Conservation (phyloP, 1,140 invertebrate genomes). For the Bathynomus jamesi region DNA sequence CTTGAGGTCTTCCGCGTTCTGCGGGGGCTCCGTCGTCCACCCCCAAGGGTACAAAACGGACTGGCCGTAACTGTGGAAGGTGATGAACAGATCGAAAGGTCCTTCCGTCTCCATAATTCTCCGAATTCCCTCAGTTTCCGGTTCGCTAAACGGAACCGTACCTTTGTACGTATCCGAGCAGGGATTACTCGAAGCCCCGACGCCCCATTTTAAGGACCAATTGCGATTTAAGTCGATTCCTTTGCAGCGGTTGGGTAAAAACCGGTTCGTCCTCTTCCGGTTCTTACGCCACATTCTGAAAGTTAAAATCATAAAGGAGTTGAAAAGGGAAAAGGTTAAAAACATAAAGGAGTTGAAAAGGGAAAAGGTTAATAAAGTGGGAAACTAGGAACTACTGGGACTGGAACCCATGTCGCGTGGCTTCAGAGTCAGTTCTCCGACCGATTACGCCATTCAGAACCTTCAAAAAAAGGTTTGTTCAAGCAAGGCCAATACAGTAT, state of each 20-base stretch:
- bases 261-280: background rate
- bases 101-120: constrained; percentile 34
- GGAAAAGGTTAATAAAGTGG: background rate
- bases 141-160: constrained; percentile 45
- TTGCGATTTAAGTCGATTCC: constrained; percentile 6
- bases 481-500: no score
- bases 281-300: constrained; percentile 7
- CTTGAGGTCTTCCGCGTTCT: constrained; percentile 15
- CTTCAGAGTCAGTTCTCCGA: no score
- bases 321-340: background rate
- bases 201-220: constrained; percentile 11
- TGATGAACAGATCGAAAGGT: constrained; percentile 61
- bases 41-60: constrained; percentile 80
- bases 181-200: constrained; percentile 63
- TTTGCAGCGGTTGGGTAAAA: constrained; percentile 7
- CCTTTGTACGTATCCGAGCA: constrained; percentile 45
- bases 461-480: background rate
- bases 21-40: constrained; percentile 49
- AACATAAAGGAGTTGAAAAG: no score
- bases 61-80: constrained; percentile 82
- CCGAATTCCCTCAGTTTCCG: constrained; percentile 40
- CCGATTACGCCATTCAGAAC: no score
- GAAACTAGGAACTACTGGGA: no score
- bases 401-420: no score
- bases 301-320: background rate